These are phyloP conservation scores for Mercenaria mercenaria DNA, from an alignment of 1,140 invertebrate genomes.

Conservation along the genomic window DNA sequence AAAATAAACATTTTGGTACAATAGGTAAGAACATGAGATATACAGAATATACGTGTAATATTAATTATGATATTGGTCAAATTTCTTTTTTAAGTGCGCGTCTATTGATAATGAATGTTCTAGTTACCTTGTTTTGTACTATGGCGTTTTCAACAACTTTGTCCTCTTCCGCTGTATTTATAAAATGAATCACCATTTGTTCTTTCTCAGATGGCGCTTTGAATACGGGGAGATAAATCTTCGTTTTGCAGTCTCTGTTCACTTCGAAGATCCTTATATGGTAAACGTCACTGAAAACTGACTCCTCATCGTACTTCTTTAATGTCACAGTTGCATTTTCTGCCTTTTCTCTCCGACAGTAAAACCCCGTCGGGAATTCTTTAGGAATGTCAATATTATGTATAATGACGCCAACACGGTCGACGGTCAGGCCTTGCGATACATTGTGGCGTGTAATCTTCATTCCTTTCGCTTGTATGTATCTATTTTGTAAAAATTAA, in stretches of 20 bases:
- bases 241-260: constrained; percentile 26
- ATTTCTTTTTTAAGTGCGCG: too few species aligned
- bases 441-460: constrained; percentile 20
- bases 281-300: constrained; percentile 42
- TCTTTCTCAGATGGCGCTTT: constrained; percentile 56
- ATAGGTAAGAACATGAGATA: too few species aligned
- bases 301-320: constrained; percentile 17
- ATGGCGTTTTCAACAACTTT: background rate
- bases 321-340: constrained; percentile 29
- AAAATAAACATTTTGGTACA: too few species aligned
- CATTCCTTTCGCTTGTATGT: constrained; percentile 48
- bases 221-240: constrained; percentile 20
- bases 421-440: background rate
- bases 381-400: constrained; percentile 30
- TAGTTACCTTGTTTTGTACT: constrained; percentile 36
- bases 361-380: constrained; percentile 55
- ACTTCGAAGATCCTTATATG: constrained; percentile 54
- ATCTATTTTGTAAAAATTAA: background rate
- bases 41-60: too few species aligned
- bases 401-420: constrained; percentile 39
- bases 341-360: constrained; percentile 44
- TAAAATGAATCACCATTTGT: constrained; percentile 20
- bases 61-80: too few species aligned
- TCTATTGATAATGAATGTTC: too few species aligned
- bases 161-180: background rate